These are phyloP conservation scores for Drosophila bipectinata DNA, from an alignment of 1,140 invertebrate species.

Conservation along the genomic window DNA sequence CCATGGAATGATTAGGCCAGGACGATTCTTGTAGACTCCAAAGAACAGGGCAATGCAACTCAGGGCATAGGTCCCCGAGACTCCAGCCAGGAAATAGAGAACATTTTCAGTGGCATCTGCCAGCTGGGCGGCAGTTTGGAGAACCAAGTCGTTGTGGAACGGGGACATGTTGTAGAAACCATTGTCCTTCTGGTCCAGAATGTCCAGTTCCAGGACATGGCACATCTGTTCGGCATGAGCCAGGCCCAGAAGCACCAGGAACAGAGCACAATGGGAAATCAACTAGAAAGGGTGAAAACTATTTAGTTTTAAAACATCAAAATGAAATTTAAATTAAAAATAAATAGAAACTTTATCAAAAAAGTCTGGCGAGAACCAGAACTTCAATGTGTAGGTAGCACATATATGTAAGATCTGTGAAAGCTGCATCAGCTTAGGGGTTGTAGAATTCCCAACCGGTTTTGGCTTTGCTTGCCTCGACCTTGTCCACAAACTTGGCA, in stretches of 20 bases:
- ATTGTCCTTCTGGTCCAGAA: constrained; percentile 79
- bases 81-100: constrained; percentile 61
- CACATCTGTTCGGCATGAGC: constrained; percentile 82
- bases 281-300: constrained; percentile 38
- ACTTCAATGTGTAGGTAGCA: not conserved
- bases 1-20: constrained; percentile 75
- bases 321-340: not conserved
- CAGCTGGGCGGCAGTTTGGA: constrained; percentile 71
- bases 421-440: constrained; percentile 1
- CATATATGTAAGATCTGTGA: constrained; percentile 8
- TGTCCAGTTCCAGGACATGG: constrained; percentile 71
- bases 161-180: constrained; percentile 77
- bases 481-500: not conserved
- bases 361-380: not conserved
- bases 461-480: not conserved
- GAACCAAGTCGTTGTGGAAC: constrained; percentile 71
- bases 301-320: no score
- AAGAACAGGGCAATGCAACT: constrained; percentile 69
- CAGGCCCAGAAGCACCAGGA: constrained; percentile 72
- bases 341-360: not conserved
- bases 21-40: constrained; percentile 76
- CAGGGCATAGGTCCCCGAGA: constrained; percentile 64
- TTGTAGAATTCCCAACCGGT: constrained; percentile 59
- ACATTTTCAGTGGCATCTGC: constrained; percentile 72
- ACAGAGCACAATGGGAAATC: constrained; percentile 73